Base-by-base conservation (phyloP, 2,113 vertebrate species). In the Coreoperca whiteheadi region DNA sequence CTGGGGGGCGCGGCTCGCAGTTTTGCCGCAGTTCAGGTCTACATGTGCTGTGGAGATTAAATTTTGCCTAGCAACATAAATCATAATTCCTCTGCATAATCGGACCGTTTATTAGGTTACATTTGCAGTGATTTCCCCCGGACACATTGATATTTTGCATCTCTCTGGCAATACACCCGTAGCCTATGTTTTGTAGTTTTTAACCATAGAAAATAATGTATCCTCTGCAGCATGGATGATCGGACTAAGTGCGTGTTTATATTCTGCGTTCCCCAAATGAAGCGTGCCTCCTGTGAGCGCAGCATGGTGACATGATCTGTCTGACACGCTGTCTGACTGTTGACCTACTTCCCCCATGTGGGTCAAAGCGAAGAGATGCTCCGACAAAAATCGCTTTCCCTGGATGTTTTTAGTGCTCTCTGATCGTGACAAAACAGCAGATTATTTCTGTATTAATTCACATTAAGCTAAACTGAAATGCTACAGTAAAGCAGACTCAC, bases 21-120 rank as follows among this genome's bases (percentile, higher is more conserved):
- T 93, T 94, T 94, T 95, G 94, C 94, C 93, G 94, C 94, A 95
- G 92, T 94, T 94, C 85, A 79, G 87, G 81, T 84, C 88, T 60
- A 87, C 91, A 91, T 92, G 93, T 94, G 90, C 88, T 80, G 32
- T 66, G 70, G 67, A 85, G 82, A 87, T 87, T 82, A 76, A 10
- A 83, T 50, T 92, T 94, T 92, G 92, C 94, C 93, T 88, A 92
- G 92, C 93, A 94, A 94, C 94, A 90, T 90, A 93, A 83, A 87
- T 76, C 54, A 79, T 65, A 80, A 84, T 82, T 80, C 72, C 75
- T 46, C 46, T 75, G 67, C 81, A 74, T 66, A 77, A 77, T 60
- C 59, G 4, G 28, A 39, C 28, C 37, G 57, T 69, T 79, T 70
- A 50, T 41, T n/a, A n/a, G n/a, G n/a, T n/a, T 74, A 50, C 30